phyloP scores from a whole-genome alignment of 2,797 vertebrate genomes.

The Fratercula arctica region DNA sequence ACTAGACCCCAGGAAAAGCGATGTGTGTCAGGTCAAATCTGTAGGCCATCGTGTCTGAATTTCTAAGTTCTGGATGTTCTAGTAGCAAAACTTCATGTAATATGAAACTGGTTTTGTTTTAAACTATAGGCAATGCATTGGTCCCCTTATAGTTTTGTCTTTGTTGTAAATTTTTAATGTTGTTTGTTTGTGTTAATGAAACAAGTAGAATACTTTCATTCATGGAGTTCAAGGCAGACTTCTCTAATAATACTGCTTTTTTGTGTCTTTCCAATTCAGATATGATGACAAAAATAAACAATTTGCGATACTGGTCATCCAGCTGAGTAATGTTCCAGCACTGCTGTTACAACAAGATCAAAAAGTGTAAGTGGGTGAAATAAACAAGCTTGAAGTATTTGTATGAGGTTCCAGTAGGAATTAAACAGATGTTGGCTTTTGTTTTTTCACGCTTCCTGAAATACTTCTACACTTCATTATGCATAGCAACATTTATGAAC shows the following conservation, averaged over 20 bases:
- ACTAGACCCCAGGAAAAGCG: not conserved
- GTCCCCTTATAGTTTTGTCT: not conserved
- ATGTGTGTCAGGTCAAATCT: not conserved
- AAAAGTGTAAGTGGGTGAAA: slow-evolving; percentile 82
- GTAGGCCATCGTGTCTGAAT: not conserved
- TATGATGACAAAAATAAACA: slow-evolving; percentile 89
- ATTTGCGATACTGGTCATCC: slow-evolving; percentile 88
- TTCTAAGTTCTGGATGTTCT: not conserved
- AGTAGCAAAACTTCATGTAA: not conserved
- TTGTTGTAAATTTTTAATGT: not conserved
- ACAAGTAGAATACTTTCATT: not conserved
- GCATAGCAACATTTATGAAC: not conserved
- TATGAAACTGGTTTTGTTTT: not conserved
- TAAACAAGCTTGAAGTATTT: not conserved
- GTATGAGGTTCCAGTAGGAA: not conserved
- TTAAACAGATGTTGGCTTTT: not conserved
- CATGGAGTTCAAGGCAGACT: not conserved
- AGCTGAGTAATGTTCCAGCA: slow-evolving; percentile 85
- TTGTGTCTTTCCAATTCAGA: slow-evolving; percentile 67
- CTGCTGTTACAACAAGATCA: slow-evolving; percentile 83
- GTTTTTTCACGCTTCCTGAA: not conserved
- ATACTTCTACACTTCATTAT: not conserved
- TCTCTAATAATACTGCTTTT: not conserved
- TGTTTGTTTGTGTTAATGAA: not conserved
- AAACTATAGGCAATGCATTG: not conserved